phyloP scores from a whole-genome alignment of 2,888 invertebrate species.

The Maniola hyperantus region DNA sequence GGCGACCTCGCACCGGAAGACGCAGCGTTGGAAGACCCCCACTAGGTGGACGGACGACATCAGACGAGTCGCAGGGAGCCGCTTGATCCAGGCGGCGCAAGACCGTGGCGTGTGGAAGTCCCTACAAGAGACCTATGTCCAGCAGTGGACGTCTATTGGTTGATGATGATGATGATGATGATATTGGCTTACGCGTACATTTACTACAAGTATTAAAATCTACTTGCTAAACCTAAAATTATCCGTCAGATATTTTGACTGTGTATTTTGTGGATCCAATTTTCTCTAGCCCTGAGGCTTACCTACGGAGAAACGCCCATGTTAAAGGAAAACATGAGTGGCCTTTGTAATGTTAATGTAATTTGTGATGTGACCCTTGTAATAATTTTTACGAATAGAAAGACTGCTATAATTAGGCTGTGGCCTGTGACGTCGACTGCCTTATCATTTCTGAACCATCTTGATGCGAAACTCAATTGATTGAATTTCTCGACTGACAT shows the following conservation, averaged over 20 bases:
- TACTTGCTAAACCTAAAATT: neutral
- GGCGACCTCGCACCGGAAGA: too few relatives aligned
- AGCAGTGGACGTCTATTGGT: too few relatives aligned
- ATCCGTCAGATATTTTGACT: neutral
- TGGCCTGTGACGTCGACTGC: neutral
- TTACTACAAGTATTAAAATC: too few relatives aligned
- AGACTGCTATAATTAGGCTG: constrained; percentile 1
- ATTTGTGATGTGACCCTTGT: constrained; percentile 3
- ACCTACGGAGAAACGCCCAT: neutral
- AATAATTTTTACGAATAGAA: neutral
- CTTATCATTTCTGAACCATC: neutral
- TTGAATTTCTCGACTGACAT: neutral
- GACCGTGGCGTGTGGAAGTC: too few relatives aligned
- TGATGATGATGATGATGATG: too few relatives aligned
- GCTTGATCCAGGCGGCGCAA: too few relatives aligned
- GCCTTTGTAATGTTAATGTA: constrained; percentile 7
- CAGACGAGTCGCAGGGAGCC: too few relatives aligned
- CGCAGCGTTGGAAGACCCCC: too few relatives aligned
- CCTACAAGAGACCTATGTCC: too few relatives aligned
- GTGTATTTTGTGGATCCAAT: neutral
- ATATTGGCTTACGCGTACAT: too few relatives aligned
- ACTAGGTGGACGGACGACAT: too few relatives aligned
- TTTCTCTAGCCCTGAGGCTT: neutral
- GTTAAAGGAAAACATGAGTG: constrained; percentile 3
- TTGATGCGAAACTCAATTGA: constrained; percentile 1